Evolutionary conservation across 2,888 invertebrate genomes (phyloP).

Genomic region (Myathropa florea): DNA sequence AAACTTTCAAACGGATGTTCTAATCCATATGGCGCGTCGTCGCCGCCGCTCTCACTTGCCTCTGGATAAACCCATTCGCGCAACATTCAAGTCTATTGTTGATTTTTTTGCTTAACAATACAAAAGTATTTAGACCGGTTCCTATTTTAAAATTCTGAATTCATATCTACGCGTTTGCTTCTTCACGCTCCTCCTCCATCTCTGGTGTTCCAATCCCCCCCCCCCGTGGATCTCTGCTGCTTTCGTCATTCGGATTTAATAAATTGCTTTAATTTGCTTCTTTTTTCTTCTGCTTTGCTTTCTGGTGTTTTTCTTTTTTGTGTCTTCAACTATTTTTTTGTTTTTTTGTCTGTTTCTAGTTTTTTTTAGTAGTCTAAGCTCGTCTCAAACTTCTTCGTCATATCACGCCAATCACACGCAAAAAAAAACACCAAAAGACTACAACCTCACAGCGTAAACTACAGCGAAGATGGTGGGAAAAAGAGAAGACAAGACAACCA

Average conservation of each 20-base stretch:
- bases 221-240: not conserved
- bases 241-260: constrained; percentile 55
- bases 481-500: constrained; percentile 6
- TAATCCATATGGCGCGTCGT: constrained; percentile 29
- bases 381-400: constrained; percentile 45
- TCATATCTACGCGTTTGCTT: constrained; percentile 35
- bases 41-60: constrained; percentile 33
- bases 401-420: constrained; percentile 29
- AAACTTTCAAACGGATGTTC: constrained; percentile 60
- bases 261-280: constrained; percentile 17
- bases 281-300: not conserved
- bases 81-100: constrained; percentile 40
- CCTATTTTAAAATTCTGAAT: constrained; percentile 44
- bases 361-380: constrained; percentile 23
- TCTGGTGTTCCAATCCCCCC: no score
- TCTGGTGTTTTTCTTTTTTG: not conserved
- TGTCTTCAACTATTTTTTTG: not conserved
- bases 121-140: constrained; percentile 65
- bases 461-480: not conserved
- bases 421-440: constrained; percentile 1
- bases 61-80: constrained; percentile 50
- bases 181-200: not conserved
- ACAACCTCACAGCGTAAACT: not conserved
- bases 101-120: constrained; percentile 35
- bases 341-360: constrained; percentile 5